Conservation (phyloP, 2,888 invertebrate genomes). For the Sycophila texana region DNA sequence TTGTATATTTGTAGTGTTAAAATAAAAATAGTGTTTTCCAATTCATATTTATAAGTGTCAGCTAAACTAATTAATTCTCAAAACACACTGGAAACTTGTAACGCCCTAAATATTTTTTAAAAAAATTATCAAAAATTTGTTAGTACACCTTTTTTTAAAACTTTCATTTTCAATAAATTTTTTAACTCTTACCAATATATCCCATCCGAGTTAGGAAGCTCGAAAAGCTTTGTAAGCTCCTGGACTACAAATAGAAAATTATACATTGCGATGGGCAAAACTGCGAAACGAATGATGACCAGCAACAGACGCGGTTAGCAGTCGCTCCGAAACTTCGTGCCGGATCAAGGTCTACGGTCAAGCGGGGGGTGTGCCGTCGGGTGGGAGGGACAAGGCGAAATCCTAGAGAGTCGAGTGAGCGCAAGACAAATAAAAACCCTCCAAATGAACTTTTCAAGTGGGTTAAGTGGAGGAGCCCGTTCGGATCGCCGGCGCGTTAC, state of each 20-base stretch:
- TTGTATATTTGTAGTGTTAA: background rate
- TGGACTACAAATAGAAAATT: too few relatives aligned
- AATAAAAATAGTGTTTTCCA: too few relatives aligned
- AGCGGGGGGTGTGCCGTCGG: background rate
- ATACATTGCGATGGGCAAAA: background rate
- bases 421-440: conserved; percentile 66
- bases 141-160: too few relatives aligned
- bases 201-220: too few relatives aligned
- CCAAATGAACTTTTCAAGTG: conserved; percentile 65
- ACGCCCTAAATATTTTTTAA: too few relatives aligned
- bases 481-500: conserved; percentile 32
- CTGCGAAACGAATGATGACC: conserved; percentile 21
- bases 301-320: background rate
- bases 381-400: conserved; percentile 16
- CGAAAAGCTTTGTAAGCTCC: too few relatives aligned
- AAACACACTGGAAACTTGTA: too few relatives aligned
- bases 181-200: too few relatives aligned
- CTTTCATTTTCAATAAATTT: too few relatives aligned
- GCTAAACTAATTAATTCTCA: too few relatives aligned
- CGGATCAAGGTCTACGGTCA: background rate
- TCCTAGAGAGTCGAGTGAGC: conserved; percentile 58
- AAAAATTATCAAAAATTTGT: too few relatives aligned
- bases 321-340: conserved; percentile 38
- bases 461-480: conserved; percentile 59
- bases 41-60: too few relatives aligned